These are phyloP conservation scores for Denticeps clupeoides DNA, from an alignment of 2,797 vertebrate species.

Conservation along the genomic window DNA sequence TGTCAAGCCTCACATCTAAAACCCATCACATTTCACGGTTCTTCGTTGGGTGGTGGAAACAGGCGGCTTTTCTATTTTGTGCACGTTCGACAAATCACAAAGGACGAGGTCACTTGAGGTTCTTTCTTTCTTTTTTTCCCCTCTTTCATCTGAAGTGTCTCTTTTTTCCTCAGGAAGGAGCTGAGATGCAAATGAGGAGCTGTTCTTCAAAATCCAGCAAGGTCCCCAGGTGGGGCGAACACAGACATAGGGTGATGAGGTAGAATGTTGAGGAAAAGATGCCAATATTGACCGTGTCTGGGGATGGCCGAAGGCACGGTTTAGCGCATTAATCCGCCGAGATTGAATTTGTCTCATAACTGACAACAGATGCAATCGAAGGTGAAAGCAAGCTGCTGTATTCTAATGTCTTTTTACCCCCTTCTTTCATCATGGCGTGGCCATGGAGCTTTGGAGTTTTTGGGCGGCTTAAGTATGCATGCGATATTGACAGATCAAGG, in stretches of 20 bases:
- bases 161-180: slow-evolving; percentile 13
- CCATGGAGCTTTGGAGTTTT: too few relatives aligned
- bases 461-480: slow-evolving; percentile 5
- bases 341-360: slow-evolving; percentile 26
- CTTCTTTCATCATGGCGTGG: not conserved
- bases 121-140: slow-evolving; percentile 1
- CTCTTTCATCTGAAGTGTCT: slow-evolving; percentile 6
- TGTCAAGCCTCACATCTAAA: slow-evolving; percentile 23
- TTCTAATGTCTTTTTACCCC: slow-evolving; percentile 9
- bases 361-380: slow-evolving; percentile 19
- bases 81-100: too few relatives aligned
- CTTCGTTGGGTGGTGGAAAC: too few relatives aligned
- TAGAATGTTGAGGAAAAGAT: too few relatives aligned
- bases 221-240: slow-evolving; percentile 11
- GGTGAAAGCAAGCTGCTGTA: slow-evolving; percentile 16
- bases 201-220: too few relatives aligned
- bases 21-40: not conserved
- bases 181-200: slow-evolving; percentile 19
- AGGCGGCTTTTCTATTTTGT: too few relatives aligned
- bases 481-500: slow-evolving; percentile 13
- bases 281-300: slow-evolving; percentile 18
- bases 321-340: slow-evolving; percentile 23
- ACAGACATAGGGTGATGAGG: slow-evolving; percentile 16
- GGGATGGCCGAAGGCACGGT: slow-evolving; percentile 5
- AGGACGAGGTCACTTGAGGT: too few relatives aligned